phyloP scores from a whole-genome alignment of 2,113 vertebrate species.

The Megatriorchis doriae region DNA sequence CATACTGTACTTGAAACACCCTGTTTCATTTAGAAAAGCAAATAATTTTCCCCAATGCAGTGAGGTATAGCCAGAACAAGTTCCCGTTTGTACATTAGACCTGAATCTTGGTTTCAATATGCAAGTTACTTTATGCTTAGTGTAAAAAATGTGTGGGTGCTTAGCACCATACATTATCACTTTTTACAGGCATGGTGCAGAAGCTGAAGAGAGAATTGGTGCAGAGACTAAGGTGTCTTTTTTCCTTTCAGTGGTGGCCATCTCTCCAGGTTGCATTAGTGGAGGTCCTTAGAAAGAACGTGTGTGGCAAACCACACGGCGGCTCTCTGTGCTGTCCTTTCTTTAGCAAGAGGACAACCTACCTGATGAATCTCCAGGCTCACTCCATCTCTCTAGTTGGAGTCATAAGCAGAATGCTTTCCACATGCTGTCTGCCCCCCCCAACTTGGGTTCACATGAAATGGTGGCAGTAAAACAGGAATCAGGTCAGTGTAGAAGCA shows the following conservation, averaged over 20 bases:
- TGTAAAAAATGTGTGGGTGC: background rate
- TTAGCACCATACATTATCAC: background rate
- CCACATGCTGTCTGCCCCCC: background rate
- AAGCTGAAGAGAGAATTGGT: background rate
- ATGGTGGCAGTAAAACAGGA: background rate
- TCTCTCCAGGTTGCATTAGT: background rate
- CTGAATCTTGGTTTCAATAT: background rate
- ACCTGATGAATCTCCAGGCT: background rate
- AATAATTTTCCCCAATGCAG: background rate
- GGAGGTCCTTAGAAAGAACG: background rate
- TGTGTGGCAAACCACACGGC: rapidly evolving
- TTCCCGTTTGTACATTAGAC: background rate
- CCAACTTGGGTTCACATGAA: background rate
- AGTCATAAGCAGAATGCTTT: background rate
- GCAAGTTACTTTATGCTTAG: background rate
- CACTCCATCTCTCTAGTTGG: background rate
- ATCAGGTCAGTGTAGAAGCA: background rate
- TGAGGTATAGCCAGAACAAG: background rate
- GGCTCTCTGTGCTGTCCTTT: background rate
- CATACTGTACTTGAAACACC: background rate
- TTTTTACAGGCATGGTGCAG: background rate
- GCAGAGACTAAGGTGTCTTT: background rate
- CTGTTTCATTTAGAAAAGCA: background rate
- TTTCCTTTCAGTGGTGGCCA: background rate
- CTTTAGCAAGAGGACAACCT: background rate